These are phyloP conservation scores for Aphyosemion australe DNA, from an alignment of 2,113 vertebrate species.

Conservation along the genomic window DNA sequence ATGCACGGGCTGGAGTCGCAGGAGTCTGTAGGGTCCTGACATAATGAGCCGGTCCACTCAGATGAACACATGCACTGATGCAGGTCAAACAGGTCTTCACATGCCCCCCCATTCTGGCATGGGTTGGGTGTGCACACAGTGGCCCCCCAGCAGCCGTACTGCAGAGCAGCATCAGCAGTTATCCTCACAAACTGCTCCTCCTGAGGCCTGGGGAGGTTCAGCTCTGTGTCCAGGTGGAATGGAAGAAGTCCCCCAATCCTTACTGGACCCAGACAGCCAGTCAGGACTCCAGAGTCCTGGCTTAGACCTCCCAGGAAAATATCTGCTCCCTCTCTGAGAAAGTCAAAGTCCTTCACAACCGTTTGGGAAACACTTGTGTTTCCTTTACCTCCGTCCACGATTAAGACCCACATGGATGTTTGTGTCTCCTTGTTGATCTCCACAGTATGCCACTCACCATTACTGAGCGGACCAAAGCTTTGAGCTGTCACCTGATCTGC, in stretches of 20 bases:
- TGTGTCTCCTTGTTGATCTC: slow-evolving; percentile 73
- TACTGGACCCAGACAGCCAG: slow-evolving; percentile 86
- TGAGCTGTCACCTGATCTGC: slow-evolving; percentile 68
- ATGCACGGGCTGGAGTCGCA: slow-evolving; percentile 85
- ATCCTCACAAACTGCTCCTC: slow-evolving; percentile 83
- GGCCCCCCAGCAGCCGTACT: slow-evolving; percentile 77
- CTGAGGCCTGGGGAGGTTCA: slow-evolving; percentile 82
- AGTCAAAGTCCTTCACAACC: slow-evolving; percentile 80
- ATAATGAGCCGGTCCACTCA: slow-evolving; percentile 80
- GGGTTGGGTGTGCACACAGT: slow-evolving; percentile 81
- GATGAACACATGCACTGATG: slow-evolving; percentile 80
- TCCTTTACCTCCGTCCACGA: slow-evolving; percentile 71
- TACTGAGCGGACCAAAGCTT: slow-evolving; percentile 71
- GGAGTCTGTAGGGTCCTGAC: slow-evolving; percentile 73
- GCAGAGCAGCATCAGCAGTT: slow-evolving; percentile 52
- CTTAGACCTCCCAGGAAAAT: slow-evolving; percentile 82
- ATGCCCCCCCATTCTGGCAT: slow-evolving; percentile 82
- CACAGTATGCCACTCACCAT: slow-evolving; percentile 86
- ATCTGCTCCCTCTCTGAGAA: slow-evolving; percentile 82
- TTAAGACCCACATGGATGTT: slow-evolving; percentile 83
- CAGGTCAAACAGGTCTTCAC: slow-evolving; percentile 82
- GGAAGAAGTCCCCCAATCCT: slow-evolving; percentile 86
- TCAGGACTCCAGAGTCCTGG: slow-evolving; percentile 54
- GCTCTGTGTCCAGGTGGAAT: slow-evolving; percentile 76
- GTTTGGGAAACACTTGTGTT: slow-evolving; percentile 63